A percentile compares a stretch with the other conserved stretches of the same genome.
Evolutionary conservation across 2,113 vertebrate species (phyloP).

Genomic region (Cinclus mexicanus): DNA sequence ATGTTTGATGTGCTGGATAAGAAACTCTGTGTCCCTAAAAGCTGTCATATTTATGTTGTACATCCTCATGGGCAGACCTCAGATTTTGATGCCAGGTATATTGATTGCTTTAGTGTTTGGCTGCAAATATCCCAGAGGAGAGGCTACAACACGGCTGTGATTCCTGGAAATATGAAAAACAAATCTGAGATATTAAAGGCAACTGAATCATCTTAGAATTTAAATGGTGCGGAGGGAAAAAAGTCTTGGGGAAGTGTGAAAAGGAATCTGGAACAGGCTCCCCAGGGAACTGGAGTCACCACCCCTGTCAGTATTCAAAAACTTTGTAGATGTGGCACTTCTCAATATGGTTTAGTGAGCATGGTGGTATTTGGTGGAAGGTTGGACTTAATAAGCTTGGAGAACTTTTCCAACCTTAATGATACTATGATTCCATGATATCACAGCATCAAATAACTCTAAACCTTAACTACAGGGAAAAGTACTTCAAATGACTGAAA

Average conservation of each 20-base stretch:
- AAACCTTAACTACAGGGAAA: background rate
- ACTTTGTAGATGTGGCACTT: background rate
- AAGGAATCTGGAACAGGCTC: background rate
- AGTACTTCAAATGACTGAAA: background rate
- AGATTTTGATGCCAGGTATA: background rate
- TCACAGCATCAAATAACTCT: background rate
- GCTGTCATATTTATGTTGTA: background rate
- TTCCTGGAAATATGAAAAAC: background rate
- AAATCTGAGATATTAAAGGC: background rate
- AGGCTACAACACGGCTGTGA: background rate
- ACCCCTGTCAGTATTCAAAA: background rate
- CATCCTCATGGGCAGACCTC: background rate
- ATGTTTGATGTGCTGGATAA: background rate
- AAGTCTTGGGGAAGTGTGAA: background rate
- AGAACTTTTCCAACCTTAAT: background rate
- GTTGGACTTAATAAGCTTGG: background rate
- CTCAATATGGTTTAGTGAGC: background rate
- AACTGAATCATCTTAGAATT: background rate
- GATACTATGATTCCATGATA: background rate
- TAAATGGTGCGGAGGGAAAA: background rate
- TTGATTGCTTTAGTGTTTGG: background rate
- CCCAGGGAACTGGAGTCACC: background rate
- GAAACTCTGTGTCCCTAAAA: background rate
- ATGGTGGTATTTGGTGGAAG: background rate
- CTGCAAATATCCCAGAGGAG: background rate